phyloP scores from a whole-genome alignment of 1,140 invertebrate species.

The Lordiphosa mommai region DNA sequence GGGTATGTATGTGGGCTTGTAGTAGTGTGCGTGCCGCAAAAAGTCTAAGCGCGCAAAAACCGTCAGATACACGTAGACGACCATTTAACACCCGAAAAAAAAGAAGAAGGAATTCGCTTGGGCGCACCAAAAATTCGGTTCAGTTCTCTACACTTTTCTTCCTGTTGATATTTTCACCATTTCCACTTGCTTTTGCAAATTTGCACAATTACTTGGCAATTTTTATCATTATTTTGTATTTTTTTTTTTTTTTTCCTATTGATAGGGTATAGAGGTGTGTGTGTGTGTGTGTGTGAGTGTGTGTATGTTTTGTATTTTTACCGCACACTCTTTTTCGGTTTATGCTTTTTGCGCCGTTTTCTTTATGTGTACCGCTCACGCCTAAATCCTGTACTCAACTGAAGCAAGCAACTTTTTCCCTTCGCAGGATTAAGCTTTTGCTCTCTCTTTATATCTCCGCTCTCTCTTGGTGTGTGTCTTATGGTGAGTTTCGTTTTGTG shows the following conservation, averaged over 20 bases:
- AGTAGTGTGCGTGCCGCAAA: constrained; percentile 47
- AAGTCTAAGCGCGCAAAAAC: constrained; percentile 72
- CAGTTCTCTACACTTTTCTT: background rate
- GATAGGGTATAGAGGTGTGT: constrained; percentile 25
- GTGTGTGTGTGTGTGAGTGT: constrained; percentile 5
- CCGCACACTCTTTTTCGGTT: constrained; percentile 16
- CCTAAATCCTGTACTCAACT: constrained; percentile 73
- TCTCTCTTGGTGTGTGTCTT: background rate
- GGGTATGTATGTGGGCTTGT: constrained; percentile 9
- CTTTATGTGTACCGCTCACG: constrained; percentile 44
- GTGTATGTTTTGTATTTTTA: constrained; percentile 15
- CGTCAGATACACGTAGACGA: constrained; percentile 71
- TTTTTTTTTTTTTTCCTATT: constrained; percentile 27
- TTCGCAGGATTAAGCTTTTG: constrained; percentile 27
- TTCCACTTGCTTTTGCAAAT: background rate
- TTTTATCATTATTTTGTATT: constrained; percentile 5
- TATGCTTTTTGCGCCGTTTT: background rate
- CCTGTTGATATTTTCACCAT: background rate
- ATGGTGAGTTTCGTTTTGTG: background rate
- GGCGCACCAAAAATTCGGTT: constrained; percentile 2
- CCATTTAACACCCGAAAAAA: constrained; percentile 76
- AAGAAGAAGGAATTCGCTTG: constrained; percentile 33
- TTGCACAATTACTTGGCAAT: constrained; percentile 10
- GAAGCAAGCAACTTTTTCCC: constrained; percentile 41
- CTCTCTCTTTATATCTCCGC: no score